Evolutionary conservation across 2,113 vertebrate species (phyloP).

Genomic region (Baryphthengus martii): DNA sequence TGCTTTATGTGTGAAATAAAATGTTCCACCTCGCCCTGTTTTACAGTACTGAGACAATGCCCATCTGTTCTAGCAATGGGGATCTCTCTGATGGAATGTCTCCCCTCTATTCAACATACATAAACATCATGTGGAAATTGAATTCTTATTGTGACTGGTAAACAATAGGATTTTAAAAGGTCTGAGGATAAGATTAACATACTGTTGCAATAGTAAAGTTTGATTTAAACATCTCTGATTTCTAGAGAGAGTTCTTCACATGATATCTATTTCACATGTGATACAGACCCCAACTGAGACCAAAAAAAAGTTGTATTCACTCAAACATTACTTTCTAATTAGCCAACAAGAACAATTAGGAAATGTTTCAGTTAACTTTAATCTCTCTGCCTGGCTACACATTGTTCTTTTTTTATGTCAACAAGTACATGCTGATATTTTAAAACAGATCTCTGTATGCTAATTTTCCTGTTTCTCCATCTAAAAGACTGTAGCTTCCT

Average conservation of each 20-base stretch:
- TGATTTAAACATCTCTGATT: conserved; percentile 18
- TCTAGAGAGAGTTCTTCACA: not conserved
- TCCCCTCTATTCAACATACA: not conserved
- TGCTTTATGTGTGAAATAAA: conserved; percentile 29
- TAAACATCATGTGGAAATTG: not conserved
- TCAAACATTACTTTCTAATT: conserved; percentile 58
- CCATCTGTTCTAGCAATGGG: conserved; percentile 42
- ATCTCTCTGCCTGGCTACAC: conserved; percentile 52
- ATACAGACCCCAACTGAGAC: not conserved
- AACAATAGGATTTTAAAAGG: conserved; percentile 12
- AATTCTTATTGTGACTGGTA: not conserved
- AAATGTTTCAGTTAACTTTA: conserved; percentile 63
- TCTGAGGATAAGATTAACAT: conserved; percentile 5
- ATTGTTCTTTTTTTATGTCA: conserved; percentile 56
- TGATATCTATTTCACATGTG: conserved; percentile 13
- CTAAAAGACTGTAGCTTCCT: conserved; percentile 52
- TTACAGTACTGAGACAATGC: not conserved
- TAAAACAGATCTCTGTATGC: conserved; percentile 61
- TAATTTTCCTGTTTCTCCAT: conserved; percentile 58
- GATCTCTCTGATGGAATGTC: not conserved
- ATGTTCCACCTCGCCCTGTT: not conserved
- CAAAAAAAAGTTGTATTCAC: not conserved
- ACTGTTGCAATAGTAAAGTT: not conserved
- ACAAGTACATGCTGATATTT: conserved; percentile 38
- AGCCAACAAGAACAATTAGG: conserved; percentile 64